A percentile compares a stretch with the other conserved stretches of the same genome.
These are phyloP conservation scores for Phylloscopus collybita DNA, from an alignment of 2,797 vertebrate genomes.

Conservation along the genomic window DNA sequence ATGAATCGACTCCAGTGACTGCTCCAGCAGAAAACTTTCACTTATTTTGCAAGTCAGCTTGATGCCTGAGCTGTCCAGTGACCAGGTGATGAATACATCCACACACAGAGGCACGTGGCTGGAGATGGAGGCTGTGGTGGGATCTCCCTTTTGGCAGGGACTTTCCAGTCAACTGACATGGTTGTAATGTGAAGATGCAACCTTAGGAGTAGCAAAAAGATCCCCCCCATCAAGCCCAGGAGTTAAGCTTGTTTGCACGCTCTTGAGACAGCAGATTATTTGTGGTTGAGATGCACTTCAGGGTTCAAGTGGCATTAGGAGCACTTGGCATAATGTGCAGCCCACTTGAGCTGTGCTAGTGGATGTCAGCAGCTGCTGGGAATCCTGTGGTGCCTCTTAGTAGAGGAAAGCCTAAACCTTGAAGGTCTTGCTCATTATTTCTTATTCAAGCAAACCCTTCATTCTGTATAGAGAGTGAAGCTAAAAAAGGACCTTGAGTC, in stretches of 20 bases:
- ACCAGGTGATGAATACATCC: not conserved
- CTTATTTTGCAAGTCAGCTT: not conserved
- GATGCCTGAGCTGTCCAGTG: not conserved
- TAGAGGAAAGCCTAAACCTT: not conserved
- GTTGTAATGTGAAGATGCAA: not conserved
- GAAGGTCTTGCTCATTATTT: not conserved
- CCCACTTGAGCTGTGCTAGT: constrained; percentile 32
- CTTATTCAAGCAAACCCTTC: not conserved
- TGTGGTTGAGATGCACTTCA: constrained; percentile 36
- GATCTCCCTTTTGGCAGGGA: not conserved
- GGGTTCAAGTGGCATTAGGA: constrained; percentile 44
- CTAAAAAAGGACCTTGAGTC: not conserved
- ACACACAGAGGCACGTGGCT: not conserved
- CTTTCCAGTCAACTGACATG: not conserved
- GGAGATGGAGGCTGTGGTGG: not conserved
- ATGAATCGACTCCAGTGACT: not conserved
- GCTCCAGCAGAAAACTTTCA: not conserved
- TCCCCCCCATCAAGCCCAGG: not conserved
- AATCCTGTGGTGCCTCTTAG: not conserved
- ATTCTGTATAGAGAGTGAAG: not conserved
- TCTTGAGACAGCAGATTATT: not conserved
- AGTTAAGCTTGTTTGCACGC: constrained; percentile 14
- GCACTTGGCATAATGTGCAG: constrained; percentile 14
- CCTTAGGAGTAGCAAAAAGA: not conserved
- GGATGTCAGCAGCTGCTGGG: not conserved